Base-by-base conservation (phyloP, 2,888 invertebrate species). In the Athripsodes cinereus region DNA sequence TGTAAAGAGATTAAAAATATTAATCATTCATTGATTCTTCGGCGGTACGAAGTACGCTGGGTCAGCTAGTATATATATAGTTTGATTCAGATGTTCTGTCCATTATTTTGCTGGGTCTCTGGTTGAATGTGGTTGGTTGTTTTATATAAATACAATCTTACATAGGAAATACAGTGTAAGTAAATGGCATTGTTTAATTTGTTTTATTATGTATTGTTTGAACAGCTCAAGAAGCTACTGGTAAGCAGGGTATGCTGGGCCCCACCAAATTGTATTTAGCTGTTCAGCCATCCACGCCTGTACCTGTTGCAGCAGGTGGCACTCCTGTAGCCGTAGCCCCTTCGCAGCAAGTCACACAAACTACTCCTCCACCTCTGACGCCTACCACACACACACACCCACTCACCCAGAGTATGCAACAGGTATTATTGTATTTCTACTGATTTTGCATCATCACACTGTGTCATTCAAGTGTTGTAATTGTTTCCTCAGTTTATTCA, bases 191-290 rank as follows among this genome's bases (percentile, higher is more conserved):
- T 16, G n/a, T 34, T n/a, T 53, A 16, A 48, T 47, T 11, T 31
- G 3, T 2, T 16, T 55, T 31, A 20, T 26, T 1, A 48, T 34
- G 31, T 31, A 6, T 31, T 31, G n/a, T 22, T n/a, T n/a, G n/a
- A n/a, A 2, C 18, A 88, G 91, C 91, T 22, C 92, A 92, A 87
- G 90, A 90, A 66, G 86, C 88, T 2, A 89, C 88, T 18, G 92
- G 91, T 44, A 91, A 90, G 70, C 88, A 90, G 71, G 90, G 90
- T 46, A 89, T 90, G 66, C 72, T 92, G 62, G 92, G 91, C 2
- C 92, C 92, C 10, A 88, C 90, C 10, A 92, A 91, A 75, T 90
- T 92, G 69, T 92, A 91, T 69, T 74, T 92, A 59, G 91, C 91
- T 0, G 90, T 92, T 55, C 91, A 91, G 69, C 91, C 92, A n/a